Conservation (phyloP, 64 coral and sea anemone genomes). For the Hydrozoanthus tunicans region DNA sequence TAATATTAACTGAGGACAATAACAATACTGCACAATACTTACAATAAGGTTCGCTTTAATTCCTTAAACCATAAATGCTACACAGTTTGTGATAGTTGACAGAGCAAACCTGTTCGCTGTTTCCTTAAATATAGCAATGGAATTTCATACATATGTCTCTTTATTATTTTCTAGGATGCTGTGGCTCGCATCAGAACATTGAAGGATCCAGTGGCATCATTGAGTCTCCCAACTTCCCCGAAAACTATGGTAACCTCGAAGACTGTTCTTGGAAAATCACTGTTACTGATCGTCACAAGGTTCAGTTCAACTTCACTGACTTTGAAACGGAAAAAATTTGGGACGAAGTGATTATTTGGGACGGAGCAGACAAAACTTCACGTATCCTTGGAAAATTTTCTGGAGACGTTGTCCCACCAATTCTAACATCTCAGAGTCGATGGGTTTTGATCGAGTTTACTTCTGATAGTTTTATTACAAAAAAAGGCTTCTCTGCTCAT, state of each 20-base stretch:
- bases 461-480: neutral
- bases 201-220: too few relatives aligned
- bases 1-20: too few relatives aligned
- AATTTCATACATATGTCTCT: constrained; percentile 3
- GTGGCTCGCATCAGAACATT: neutral
- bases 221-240: neutral
- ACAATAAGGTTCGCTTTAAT: too few relatives aligned
- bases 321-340: neutral
- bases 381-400: neutral
- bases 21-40: too few relatives aligned
- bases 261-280: neutral
- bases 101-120: neutral
- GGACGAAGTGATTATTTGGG: constrained; percentile 2
- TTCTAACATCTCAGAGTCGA: too few relatives aligned
- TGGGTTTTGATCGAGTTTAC: too few relatives aligned
- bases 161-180: neutral
- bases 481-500: too few relatives aligned
- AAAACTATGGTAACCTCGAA: constrained; percentile 14
- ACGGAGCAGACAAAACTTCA: neutral
- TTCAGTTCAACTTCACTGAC: too few relatives aligned
- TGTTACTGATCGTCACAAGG: neutral
- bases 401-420: too few relatives aligned
- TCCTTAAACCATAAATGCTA: too few relatives aligned
- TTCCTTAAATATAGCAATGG: constrained; percentile 1
- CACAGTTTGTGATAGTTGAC: too few relatives aligned